Conservation (phyloP, 2,113 vertebrate genomes). For the Dasyprocta punctata region DNA sequence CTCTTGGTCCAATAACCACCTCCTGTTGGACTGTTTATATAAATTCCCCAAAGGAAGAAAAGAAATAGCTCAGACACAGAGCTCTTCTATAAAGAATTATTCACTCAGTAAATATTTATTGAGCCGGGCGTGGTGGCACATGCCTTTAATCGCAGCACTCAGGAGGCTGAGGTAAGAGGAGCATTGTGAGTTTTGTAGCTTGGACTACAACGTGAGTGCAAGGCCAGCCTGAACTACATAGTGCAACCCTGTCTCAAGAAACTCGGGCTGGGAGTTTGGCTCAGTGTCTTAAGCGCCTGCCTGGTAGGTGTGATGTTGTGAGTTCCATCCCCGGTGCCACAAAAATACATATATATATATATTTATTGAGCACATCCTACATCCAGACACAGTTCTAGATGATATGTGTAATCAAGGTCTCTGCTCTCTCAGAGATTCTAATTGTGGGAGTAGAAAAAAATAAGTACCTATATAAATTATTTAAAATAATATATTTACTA, state of each 20-base stretch:
- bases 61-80: neutral
- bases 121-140: too few species aligned
- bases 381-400: constrained; percentile 10
- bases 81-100: neutral
- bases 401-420: neutral
- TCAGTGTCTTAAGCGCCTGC: too few species aligned
- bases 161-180: too few species aligned
- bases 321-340: too few species aligned
- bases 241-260: too few species aligned
- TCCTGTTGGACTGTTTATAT: constrained; percentile 50
- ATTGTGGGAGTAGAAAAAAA: neutral
- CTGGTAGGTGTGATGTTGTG: too few species aligned
- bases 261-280: too few species aligned
- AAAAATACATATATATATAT: too few species aligned
- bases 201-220: too few species aligned
- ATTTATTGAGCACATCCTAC: neutral
- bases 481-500: constrained; percentile 19
- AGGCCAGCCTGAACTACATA: too few species aligned
- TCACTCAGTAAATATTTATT: constrained; percentile 44
- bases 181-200: too few species aligned
- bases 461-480: neutral
- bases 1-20: constrained; percentile 20
- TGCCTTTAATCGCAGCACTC: too few species aligned
- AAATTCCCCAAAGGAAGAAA: neutral
- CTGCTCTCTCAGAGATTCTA: neutral